Conservation (phyloP, 92 coral and sea anemone genomes). For the Virgularia gustaviana region DNA sequence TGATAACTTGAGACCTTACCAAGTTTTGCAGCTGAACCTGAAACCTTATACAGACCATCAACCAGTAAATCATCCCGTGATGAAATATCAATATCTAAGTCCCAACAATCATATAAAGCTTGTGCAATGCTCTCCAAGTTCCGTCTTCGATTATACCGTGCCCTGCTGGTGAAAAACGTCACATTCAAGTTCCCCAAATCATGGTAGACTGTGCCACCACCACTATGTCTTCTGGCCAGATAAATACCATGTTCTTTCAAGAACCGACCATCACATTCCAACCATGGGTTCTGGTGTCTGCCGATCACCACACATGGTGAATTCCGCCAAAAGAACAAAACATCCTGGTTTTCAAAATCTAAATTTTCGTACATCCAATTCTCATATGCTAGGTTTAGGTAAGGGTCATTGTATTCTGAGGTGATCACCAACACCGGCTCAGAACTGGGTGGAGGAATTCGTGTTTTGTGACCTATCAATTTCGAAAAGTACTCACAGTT, state of each 20-base stretch:
- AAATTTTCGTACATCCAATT: constrained; percentile 89
- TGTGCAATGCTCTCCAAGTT: constrained; percentile 69
- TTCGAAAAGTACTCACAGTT: not conserved
- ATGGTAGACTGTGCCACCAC: constrained; percentile 94
- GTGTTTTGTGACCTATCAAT: not conserved
- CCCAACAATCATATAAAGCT: constrained; percentile 74
- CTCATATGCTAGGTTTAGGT: constrained; percentile 83
- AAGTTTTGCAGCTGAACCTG: constrained; percentile 92
- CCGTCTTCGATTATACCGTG: constrained; percentile 67
- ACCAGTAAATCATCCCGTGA: constrained; percentile 79
- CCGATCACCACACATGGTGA: constrained; percentile 80
- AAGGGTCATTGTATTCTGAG: constrained; percentile 70
- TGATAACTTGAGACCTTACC: constrained; percentile 69
- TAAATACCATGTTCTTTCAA: constrained; percentile 48
- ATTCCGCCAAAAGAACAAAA: constrained; percentile 85
- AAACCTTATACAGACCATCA: constrained; percentile 70
- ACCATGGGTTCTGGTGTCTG: constrained; percentile 96
- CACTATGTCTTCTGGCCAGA: constrained; percentile 87
- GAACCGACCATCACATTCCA: constrained; percentile 62
- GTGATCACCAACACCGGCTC: constrained; percentile 62
- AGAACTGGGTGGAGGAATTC: constrained; percentile 3
- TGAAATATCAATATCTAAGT: constrained; percentile 64
- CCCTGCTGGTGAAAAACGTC: constrained; percentile 71
- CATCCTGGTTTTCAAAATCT: constrained; percentile 66
- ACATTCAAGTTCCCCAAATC: constrained; percentile 81